Base-by-base conservation (phyloP, 2,888 invertebrate species). In the Epinotia bilunana region DNA sequence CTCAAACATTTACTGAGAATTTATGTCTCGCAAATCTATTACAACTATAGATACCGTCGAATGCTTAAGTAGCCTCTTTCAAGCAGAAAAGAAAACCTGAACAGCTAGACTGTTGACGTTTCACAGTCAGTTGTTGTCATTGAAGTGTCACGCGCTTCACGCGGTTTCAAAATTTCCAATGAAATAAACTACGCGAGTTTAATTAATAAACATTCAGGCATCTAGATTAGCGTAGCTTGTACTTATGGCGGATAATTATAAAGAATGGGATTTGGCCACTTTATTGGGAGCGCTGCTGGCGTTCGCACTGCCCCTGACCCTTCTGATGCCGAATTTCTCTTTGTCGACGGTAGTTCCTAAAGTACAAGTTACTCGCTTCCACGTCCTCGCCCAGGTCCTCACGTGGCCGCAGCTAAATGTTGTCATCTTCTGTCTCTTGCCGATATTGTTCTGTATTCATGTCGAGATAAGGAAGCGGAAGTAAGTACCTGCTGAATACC, bases 381-480 rank as follows among this genome's bases (percentile, higher is more conserved):
- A 88, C 75, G 72, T 91, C 53, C 23, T 91, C 57, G 84, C 85
- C 61, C 86, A 86, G 76, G 79, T 86, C 57, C 77, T 90, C 43
- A 85, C 90, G 1, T 93, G 93, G 92, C 64, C 82, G 0, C 87
- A 92, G 75, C 79, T 91, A n/a, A 91, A 92, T 77, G 82, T 82
- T 12, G 80, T 79, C 1, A 73, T 90, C 4, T 73, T 91, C 9
- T 73, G 82, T 0, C 28, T 90, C 2, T 76, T 92, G 33, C 76
- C 81, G 5, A 6, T 92, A 2, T 86, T 93, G 46, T 92, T 92
- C 80, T 88, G 91, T 75, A 71, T 93, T 0, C 92, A 86, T 69
- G 88, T 93, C 16, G 93, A 94, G 81, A 86, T 92, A 74, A 84
- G 89, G 46, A 92, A 90, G 77, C 84, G 93, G 79, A 90, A 86